A percentile compares a stretch with the other conserved stretches of the same genome.
Evolutionary conservation across 2,113 vertebrate species (phyloP).

Genomic region (Cinclus mexicanus): DNA sequence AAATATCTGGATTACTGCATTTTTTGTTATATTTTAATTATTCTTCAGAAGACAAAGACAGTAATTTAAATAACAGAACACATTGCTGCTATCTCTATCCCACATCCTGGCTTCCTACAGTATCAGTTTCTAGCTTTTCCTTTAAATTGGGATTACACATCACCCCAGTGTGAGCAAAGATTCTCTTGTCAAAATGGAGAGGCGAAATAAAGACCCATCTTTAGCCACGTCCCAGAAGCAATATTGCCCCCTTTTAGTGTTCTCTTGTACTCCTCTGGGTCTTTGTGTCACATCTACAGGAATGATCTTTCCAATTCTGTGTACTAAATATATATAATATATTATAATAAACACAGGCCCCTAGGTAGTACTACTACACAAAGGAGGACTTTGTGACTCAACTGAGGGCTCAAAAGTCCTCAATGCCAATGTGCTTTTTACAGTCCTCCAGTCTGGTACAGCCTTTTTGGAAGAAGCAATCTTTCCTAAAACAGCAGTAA

Average conservation of each 20-base stretch:
- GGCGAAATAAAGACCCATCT: neutral
- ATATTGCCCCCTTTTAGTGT: neutral
- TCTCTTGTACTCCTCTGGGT: neutral
- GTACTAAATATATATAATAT: neutral
- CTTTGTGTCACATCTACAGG: neutral
- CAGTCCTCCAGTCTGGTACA: neutral
- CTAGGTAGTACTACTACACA: neutral
- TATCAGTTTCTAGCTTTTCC: neutral
- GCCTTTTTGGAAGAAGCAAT: neutral
- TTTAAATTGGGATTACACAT: neutral
- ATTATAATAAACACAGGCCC: neutral
- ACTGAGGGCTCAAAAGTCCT: neutral
- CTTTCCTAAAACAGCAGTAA: neutral
- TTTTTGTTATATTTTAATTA: neutral
- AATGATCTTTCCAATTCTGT: neutral
- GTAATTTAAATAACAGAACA: neutral
- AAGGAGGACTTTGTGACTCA: neutral
- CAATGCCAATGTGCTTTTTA: neutral
- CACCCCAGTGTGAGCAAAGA: accelerated
- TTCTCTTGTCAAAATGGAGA: neutral
- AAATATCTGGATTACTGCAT: neutral
- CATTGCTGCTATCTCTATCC: neutral
- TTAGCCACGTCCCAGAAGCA: neutral
- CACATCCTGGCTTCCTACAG: neutral
- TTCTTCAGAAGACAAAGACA: neutral